Conservation (phyloP, 2,888 invertebrate species). For the Cyrtodaria siliqua region DNA sequence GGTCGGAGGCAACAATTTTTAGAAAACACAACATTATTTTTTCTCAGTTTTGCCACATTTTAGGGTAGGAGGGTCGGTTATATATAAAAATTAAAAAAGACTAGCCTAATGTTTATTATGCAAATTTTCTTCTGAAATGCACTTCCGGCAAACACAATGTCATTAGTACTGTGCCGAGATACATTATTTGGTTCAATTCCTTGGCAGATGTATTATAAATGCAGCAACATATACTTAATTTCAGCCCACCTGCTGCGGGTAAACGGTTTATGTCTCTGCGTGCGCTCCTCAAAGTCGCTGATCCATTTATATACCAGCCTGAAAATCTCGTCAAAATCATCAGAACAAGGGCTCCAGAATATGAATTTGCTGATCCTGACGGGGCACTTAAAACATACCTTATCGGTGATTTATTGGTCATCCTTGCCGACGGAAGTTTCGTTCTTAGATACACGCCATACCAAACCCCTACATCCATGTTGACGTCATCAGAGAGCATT, state of each 20-base stretch:
- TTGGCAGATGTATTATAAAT: too few relatives aligned
- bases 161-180: too few relatives aligned
- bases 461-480: conserved; percentile 43
- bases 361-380: conserved; percentile 45
- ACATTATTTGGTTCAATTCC: too few relatives aligned
- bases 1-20: too few relatives aligned
- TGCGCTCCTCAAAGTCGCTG: conserved; percentile 61
- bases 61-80: too few relatives aligned
- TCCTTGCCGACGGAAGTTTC: conserved; percentile 64
- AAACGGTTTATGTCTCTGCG: conserved; percentile 64
- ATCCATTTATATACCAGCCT: conserved; percentile 61
- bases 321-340: conserved; percentile 64
- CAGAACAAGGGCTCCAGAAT: conserved; percentile 54
- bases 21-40: too few relatives aligned
- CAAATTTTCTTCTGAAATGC: too few relatives aligned
- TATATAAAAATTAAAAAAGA: too few relatives aligned
- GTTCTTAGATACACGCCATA: conserved; percentile 54
- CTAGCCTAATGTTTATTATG: too few relatives aligned
- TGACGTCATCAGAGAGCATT: conserved; percentile 47
- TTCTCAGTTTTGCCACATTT: too few relatives aligned
- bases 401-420: conserved; percentile 69
- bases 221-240: too few relatives aligned
- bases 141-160: too few relatives aligned
- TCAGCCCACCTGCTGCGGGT: conserved; percentile 63
- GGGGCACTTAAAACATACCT: conserved; percentile 62